Evolutionary conservation across 2,888 invertebrate species (phyloP), one percentile per base, ranked within the genome.

Genomic region (Rotaria socialis): DNA sequence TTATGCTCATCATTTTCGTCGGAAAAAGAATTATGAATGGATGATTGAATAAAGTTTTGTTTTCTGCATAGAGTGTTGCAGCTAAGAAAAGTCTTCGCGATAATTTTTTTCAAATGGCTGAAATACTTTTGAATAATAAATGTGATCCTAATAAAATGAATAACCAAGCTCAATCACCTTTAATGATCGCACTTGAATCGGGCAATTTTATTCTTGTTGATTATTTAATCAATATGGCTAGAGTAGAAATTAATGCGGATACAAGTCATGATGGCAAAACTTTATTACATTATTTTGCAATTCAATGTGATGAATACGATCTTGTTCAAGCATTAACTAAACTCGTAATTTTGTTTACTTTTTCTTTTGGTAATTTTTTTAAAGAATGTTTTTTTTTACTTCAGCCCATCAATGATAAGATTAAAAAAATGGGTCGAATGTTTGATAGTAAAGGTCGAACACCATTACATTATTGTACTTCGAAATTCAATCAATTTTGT

Each of bases 111-210:
- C 41, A 86, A 86, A 86, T 86, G 80, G 60, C 86, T 27, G 58
- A 85, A 35, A 56, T 85, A 24, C 47, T 86, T 27, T 24, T 80
- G 47, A 75, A 85, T 27, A 16, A 75, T 41, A 50, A 67, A 52
- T 86, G 86, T 41, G 84, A 86, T 43, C 75, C 85, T 7, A 86
- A 86, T 52, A 50, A 80, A 19, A 67, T 47, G 22, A 85, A 86
- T 55, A 55, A 85, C 50, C 60, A 85, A 47, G 27, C 50, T 22
- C 85, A 86, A 52, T 56, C 75, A 3, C 80, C 86, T 5, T 75
- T 86, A 27, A 67, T 85, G 50, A 58, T 75, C 50, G 58, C 85
- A 55, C 47, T 86, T 2, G 60, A 85, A 60, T 24, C 27, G 22
- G 58, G 41, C 22, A 85, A 85, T 55, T 85, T 80, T 80, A 41